Base-by-base conservation (phyloP, 92 coral and sea anemone genomes). In the Chrysogorgia sp. region DNA sequence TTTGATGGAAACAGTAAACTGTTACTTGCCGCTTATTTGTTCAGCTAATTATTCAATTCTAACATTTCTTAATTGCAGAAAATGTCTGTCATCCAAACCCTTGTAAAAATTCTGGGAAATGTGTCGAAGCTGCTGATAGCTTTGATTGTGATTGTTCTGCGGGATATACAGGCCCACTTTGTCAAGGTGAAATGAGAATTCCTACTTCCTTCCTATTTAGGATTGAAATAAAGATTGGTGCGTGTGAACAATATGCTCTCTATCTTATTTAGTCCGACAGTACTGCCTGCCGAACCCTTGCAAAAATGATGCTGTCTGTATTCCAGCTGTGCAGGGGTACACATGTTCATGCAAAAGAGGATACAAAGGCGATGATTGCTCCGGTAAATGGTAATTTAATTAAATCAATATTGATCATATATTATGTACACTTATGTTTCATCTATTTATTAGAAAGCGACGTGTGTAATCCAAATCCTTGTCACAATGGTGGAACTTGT, bases 1-100 rank as follows among this genome's bases (percentile, higher is more conserved):
- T n/a, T n/a, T n/a, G 43, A 37, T 37, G 43, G 43, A 37, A 37
- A 37, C 43, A 37, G 5, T 37, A 37, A 4, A 12, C 43, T 4
- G n/a, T n/a, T n/a, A n/a, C 5, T 37, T 37, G 5, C 43, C 43
- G 43, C 12, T 37, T 37, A 58, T 58, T n/a, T 15, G 23, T 58
- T 5, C n/a, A 0, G 28, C 19, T 34, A 32, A 28, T 30, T 0
- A 56, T 4, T 17, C 62, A 13, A 22, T 22, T 56, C 0, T 59
- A 7, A 14, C 2, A 59, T 33, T 3, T 62, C 28, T 21, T 41
- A 15, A 65, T 60, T 65, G 17, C 71, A 96, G 99, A 88, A 80
- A 96, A 96, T 64, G 99, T 96, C 28, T 96, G 99, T 40, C 99
- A 96, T 59, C 99, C 99, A 2, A 96, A 96, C 45, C 99, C 99